A percentile compares a stretch with the other conserved stretches of the same genome.
Conservation (phyloP, 2,113 vertebrate species). For the Notothenia coriiceps region DNA sequence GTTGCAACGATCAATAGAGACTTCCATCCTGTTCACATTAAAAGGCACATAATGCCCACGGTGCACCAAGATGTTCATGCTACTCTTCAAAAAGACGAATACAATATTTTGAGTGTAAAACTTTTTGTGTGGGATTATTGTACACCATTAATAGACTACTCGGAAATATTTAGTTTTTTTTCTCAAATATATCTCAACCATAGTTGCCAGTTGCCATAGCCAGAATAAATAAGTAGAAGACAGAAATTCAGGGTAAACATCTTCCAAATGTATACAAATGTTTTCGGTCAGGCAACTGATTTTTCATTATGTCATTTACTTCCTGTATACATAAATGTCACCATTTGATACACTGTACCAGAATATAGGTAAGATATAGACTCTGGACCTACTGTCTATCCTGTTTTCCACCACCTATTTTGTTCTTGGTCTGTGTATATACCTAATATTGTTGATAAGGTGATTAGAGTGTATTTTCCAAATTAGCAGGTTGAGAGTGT, state of each 20-base stretch:
- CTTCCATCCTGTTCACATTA: conserved; percentile 29
- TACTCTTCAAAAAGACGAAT: background rate
- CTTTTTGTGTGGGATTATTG: background rate
- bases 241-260: background rate
- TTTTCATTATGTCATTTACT: too few relatives aligned
- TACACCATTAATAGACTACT: background rate
- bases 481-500: conserved; percentile 9
- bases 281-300: background rate
- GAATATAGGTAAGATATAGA: too few relatives aligned
- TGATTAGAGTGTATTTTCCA: background rate
- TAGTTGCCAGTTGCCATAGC: too few relatives aligned
- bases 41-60: background rate
- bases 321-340: too few relatives aligned
- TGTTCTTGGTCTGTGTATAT: background rate
- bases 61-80: background rate
- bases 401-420: background rate
- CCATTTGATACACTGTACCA: too few relatives aligned
- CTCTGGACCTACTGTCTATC: background rate
- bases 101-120: background rate
- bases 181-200: too few relatives aligned
- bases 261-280: too few relatives aligned
- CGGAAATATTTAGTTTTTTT: background rate
- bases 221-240: background rate
- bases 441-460: background rate
- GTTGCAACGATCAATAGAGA: conserved; percentile 29